These are phyloP conservation scores for Rhamnusium bicolor DNA, from an alignment of 2,888 invertebrate species.

Conservation along the genomic window DNA sequence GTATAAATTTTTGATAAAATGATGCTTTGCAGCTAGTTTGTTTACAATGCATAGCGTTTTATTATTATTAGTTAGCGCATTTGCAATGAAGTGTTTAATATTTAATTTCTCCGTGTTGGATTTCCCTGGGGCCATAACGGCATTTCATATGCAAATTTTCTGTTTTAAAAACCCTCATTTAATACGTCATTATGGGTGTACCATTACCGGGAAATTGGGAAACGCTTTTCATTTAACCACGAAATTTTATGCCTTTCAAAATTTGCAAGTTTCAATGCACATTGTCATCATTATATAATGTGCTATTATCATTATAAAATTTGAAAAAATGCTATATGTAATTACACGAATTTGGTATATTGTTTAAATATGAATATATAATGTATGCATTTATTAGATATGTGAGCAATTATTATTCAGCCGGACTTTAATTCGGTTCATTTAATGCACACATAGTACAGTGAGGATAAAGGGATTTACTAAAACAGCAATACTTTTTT, in stretches of 20 bases:
- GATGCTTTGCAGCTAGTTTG: constrained; percentile 38
- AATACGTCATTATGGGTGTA: constrained; percentile 15
- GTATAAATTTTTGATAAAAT: constrained; percentile 42
- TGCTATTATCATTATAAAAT: not conserved
- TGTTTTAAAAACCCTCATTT: constrained; percentile 50
- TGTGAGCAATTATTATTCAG: not conserved
- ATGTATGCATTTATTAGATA: not conserved
- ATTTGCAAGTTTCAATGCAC: constrained; percentile 5
- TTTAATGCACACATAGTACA: not conserved
- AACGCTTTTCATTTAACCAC: constrained; percentile 12
- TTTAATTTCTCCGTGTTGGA: constrained; percentile 61
- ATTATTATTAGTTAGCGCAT: constrained; percentile 57
- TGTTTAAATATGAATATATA: not conserved
- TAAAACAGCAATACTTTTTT: too few relatives aligned
- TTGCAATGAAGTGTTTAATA: constrained; percentile 65
- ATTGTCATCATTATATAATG: not conserved
- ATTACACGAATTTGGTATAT: not conserved
- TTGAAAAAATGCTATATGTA: not conserved
- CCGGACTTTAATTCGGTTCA: not conserved
- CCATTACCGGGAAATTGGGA: constrained; percentile 29
- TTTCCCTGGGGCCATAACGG: constrained; percentile 59
- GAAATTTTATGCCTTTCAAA: constrained; percentile 27
- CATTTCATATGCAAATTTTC: constrained; percentile 63
- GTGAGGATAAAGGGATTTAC: too few relatives aligned
- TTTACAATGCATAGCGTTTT: constrained; percentile 40